These are phyloP conservation scores for Conger conger DNA, from an alignment of 2,113 vertebrate species.

Conservation along the genomic window DNA sequence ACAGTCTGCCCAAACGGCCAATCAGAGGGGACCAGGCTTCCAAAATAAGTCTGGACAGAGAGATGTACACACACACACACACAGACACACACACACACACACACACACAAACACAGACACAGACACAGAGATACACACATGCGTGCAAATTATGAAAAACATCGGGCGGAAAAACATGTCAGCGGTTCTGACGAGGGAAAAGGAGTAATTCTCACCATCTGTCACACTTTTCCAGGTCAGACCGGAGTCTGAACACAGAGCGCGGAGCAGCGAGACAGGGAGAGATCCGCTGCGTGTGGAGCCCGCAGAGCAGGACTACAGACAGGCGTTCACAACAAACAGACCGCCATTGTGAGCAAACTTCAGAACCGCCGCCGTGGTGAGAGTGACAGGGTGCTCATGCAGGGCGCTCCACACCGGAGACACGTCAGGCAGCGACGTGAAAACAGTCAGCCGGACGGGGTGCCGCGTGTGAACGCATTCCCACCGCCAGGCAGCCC, in stretches of 20 bases:
- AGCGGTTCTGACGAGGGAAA: too few species aligned
- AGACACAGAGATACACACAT: too few species aligned
- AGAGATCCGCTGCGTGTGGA: neutral
- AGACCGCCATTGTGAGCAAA: neutral
- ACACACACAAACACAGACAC: too few species aligned
- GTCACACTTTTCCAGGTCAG: too few species aligned
- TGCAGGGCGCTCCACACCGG: neutral
- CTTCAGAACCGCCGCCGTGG: neutral
- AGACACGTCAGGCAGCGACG: neutral
- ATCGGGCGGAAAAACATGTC: too few species aligned
- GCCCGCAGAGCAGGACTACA: neutral
- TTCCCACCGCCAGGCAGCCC: neutral
- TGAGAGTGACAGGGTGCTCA: too few species aligned
- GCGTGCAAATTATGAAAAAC: too few species aligned
- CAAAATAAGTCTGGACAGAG: neutral
- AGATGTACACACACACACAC: neutral
- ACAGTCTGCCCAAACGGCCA: too few species aligned
- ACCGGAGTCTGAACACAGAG: too few species aligned
- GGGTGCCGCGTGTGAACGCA: neutral
- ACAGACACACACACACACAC: neutral
- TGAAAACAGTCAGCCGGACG: neutral
- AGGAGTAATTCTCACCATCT: too few species aligned
- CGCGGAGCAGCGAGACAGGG: too few species aligned
- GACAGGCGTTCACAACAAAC: neutral
- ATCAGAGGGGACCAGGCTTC: neutral